Evolutionary conservation across 2,113 vertebrate species (phyloP).

Genomic region (Megaleporinus macrocephalus): DNA sequence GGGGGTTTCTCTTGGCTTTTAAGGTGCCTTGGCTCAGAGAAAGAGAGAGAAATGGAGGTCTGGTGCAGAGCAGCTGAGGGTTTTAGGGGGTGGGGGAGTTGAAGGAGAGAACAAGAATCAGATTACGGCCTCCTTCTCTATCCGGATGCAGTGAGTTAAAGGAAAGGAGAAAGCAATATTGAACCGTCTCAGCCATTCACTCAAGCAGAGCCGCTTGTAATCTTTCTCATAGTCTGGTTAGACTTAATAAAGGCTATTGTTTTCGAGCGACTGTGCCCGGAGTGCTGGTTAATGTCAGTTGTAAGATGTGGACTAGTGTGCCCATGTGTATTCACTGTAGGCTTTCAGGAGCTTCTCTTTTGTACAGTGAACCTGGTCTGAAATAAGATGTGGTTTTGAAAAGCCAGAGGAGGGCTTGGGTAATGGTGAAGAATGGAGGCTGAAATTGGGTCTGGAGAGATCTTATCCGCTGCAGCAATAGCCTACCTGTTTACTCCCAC

Average conservation of each 20-base stretch:
- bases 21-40: constrained; percentile 25
- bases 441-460: constrained; percentile 46
- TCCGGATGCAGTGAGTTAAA: constrained; percentile 22
- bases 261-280: background rate
- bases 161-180: constrained; percentile 27
- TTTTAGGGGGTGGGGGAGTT: constrained; percentile 13
- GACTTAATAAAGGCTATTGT: constrained; percentile 27
- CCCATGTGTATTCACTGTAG: background rate
- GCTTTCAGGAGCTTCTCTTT: constrained; percentile 16
- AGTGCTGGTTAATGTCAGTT: background rate
- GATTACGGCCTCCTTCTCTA: constrained; percentile 29
- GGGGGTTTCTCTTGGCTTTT: constrained; percentile 33
- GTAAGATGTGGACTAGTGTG: background rate
- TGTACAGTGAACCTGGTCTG: constrained; percentile 24
- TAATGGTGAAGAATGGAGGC: constrained; percentile 43
- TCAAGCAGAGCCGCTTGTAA: constrained; percentile 18
- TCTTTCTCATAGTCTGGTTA: constrained; percentile 11
- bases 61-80: background rate
- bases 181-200: background rate
- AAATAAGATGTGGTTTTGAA: constrained; percentile 32
- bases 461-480: constrained; percentile 42
- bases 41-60: constrained; percentile 1
- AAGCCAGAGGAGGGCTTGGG: constrained; percentile 29
- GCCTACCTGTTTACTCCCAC: constrained; percentile 50
- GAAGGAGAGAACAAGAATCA: constrained; percentile 41